Percentiles rank a stretch among this genome's conserved stretches.
These are phyloP conservation scores for Thamnophis sirtalis DNA, from an alignment of 2,113 vertebrate species.

Conservation along the genomic window DNA sequence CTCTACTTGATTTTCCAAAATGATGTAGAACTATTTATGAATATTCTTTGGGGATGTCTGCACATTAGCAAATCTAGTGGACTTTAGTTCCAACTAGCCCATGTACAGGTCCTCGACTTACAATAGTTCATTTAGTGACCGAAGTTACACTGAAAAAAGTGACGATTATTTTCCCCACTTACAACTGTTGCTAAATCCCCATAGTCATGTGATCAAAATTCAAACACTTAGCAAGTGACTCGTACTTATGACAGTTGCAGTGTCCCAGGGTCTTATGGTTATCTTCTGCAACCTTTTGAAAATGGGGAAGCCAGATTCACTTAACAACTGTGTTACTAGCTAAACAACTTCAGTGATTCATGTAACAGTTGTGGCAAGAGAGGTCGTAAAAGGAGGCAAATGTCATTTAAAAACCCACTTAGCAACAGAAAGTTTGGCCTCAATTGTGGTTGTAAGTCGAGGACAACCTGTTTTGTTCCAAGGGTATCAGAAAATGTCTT, in stretches of 20 bases:
- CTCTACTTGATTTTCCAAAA: neutral
- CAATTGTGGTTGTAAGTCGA: neutral
- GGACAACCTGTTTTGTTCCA: neutral
- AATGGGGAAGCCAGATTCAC: neutral
- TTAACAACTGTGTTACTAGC: neutral
- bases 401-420: neutral
- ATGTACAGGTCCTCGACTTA: neutral
- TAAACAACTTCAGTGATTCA: neutral
- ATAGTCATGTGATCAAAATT: too few relatives aligned
- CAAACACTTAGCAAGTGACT: too few relatives aligned
- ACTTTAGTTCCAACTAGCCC: neutral
- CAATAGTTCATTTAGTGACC: neutral
- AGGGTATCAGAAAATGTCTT: neutral
- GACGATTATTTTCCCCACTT: neutral
- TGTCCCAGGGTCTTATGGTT: too few relatives aligned
- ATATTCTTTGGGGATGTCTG: neutral
- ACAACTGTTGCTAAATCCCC: too few relatives aligned
- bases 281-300: neutral
- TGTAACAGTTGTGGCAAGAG: neutral
- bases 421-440: neutral
- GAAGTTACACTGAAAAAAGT: neutral
- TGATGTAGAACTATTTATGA: neutral
- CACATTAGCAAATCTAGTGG: neutral
- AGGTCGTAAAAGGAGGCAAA: neutral
- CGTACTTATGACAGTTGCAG: too few relatives aligned